Conservation (phyloP, 2,888 invertebrate genomes). For the Himalopsyche japonica region DNA sequence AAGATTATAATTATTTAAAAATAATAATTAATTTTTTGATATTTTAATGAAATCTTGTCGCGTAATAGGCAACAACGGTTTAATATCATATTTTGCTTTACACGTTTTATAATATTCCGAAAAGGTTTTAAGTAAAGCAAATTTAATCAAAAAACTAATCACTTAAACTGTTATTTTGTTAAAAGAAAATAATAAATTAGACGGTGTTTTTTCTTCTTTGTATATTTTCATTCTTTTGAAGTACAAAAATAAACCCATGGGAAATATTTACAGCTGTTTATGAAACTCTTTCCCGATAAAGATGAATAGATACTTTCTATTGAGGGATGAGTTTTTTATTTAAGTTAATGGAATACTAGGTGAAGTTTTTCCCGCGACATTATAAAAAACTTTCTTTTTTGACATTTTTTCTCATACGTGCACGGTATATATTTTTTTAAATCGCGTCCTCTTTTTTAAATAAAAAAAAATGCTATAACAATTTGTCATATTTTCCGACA, state of each 20-base stretch:
- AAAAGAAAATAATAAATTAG: neutral
- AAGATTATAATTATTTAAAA: too few species aligned
- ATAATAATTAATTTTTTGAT: too few species aligned
- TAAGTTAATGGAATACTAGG: neutral
- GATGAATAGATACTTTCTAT: neutral
- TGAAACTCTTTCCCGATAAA: neutral
- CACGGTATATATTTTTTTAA: too few species aligned
- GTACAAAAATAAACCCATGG: neutral
- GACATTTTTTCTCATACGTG: too few species aligned
- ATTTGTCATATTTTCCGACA: too few species aligned
- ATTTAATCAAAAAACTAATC: neutral
- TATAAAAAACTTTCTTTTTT: neutral
- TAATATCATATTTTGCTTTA: too few species aligned
- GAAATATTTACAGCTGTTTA: neutral
- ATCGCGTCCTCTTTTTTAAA: too few species aligned
- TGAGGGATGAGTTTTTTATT: neutral
- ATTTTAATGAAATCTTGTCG: too few species aligned
- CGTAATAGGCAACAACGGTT: too few species aligned
- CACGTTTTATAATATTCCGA: too few species aligned
- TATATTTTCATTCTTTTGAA: neutral
- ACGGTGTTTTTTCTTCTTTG: neutral
- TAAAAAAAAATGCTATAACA: too few species aligned
- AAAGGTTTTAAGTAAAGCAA: too few species aligned
- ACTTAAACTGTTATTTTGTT: neutral
- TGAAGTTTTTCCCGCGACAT: neutral